Evolutionary conservation across 2,888 invertebrate genomes (phyloP), one percentile per base, ranked within the genome.

Genomic region (Itoplectis maculator): DNA sequence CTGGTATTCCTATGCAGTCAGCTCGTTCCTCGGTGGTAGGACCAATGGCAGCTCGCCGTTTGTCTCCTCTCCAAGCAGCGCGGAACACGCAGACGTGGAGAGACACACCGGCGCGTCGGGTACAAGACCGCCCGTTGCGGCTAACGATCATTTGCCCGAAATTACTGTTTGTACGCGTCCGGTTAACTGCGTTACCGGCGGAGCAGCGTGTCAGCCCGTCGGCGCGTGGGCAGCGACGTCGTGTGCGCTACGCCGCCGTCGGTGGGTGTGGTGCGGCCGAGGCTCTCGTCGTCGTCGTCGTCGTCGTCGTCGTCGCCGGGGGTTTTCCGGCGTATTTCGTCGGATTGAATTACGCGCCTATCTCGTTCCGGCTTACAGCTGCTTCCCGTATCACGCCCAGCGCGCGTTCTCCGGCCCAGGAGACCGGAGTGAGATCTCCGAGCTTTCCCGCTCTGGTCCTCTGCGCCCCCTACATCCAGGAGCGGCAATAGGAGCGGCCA

Each of bases 71-170:
- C 13, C 42, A 9, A 59, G 59, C 29, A 29, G 42, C 40, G 51
- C 23, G 54, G 65, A 65, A 78, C 72, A 68, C 68, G 40, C 40
- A 72, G 23, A 49, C 73, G 45, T 45, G n/a, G 61, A 45, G 35
- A 61, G n/a, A n/a, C n/a, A n/a, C n/a, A n/a, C n/a, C n/a, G n/a
- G n/a, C 42, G 49, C 49, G 42, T 68, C 23, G 18, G 51, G 65
- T 49, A 63, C 68, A 78, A 78, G 73, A 78, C 47, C 54, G 69
- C 68, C 73, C 69, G 40, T 63, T 69, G 68, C 65, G 70, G 23
- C 51, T 80, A 80, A 76, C 68, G 66, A 83, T 80, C 66, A 73
- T 80, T 70, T 72, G 68, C 61, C 76, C 47, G 68, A 80, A 80
- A 80, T 76, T 77, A 80, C 72, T 76, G 75, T 82, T 68, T 68